Evolutionary conservation across 1,140 invertebrate genomes (phyloP).

Genomic region (Procambarus virginalis): DNA sequence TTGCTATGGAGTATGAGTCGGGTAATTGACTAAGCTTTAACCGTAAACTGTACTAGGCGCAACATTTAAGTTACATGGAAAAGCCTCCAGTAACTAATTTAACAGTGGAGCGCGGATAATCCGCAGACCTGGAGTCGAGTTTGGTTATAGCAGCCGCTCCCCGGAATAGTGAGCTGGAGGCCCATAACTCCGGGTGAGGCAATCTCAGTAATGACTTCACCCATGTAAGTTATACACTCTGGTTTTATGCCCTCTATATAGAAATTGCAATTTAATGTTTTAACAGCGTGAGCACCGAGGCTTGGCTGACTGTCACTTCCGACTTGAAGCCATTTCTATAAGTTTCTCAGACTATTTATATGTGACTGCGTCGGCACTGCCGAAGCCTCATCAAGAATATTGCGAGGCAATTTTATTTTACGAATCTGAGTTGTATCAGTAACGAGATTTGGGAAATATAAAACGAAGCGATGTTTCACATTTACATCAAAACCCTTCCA

Average conservation of each 20-base stretch:
- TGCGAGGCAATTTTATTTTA: neutral
- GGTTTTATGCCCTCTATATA: conserved; percentile 10
- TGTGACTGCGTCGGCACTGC: neutral
- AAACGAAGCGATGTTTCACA: neutral
- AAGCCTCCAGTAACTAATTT: no score
- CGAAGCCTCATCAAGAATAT: neutral
- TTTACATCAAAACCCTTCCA: neutral
- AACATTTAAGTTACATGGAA: no score
- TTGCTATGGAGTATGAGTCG: no score
- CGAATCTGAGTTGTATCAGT: neutral
- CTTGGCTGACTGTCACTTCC: neutral
- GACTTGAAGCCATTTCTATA: neutral
- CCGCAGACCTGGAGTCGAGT: neutral
- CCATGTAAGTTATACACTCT: neutral
- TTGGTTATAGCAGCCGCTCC: neutral
- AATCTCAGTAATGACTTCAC: conserved; percentile 1
- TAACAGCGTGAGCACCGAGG: neutral
- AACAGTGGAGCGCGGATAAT: neutral
- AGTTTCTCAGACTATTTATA: neutral
- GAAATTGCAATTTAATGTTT: neutral
- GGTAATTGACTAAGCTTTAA: no score
- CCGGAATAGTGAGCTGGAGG: neutral
- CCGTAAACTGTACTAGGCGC: no score
- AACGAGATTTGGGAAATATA: neutral
- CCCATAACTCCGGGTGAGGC: neutral